phyloP scores from a whole-genome alignment of 1,140 invertebrate genomes.

The Meteorus sp. region DNA sequence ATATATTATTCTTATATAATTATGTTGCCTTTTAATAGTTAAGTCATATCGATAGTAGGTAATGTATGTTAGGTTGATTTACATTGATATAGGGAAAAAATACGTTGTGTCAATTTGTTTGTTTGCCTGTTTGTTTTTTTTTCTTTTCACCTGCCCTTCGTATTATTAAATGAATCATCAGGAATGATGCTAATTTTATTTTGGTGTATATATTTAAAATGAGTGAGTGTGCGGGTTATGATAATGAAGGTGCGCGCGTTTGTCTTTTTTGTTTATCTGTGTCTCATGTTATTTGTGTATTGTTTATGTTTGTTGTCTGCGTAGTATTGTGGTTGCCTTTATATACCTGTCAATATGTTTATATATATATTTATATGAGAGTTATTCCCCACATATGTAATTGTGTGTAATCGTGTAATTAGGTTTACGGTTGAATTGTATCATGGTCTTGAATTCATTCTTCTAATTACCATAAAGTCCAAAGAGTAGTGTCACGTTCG shows the following conservation, averaged over 20 bases:
- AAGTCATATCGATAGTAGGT: slow-evolving; percentile 59
- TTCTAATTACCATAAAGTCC: slow-evolving; percentile 36
- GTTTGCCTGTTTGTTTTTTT: slow-evolving; percentile 31
- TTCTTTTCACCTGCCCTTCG: slow-evolving; percentile 38
- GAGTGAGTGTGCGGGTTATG: slow-evolving; percentile 31
- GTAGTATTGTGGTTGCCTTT: slow-evolving; percentile 14
- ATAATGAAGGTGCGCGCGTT: slow-evolving; percentile 28
- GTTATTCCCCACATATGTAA: slow-evolving; percentile 22
- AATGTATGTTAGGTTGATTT: slow-evolving; percentile 57
- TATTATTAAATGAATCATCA: slow-evolving; percentile 27
- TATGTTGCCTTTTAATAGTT: slow-evolving; percentile 56
- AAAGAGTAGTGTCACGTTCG: slow-evolving; percentile 37
- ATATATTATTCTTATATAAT: slow-evolving; percentile 56
- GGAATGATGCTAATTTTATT: slow-evolving; percentile 18
- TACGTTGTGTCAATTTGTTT: slow-evolving; percentile 43
- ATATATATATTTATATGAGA: background rate
- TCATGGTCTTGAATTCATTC: slow-evolving; percentile 21
- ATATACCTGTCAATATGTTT: slow-evolving; percentile 11
- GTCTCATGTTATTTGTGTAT: slow-evolving; percentile 6
- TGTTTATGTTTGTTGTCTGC: slow-evolving; percentile 22
- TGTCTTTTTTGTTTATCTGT: slow-evolving; percentile 20
- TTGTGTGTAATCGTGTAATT: slow-evolving; percentile 26
- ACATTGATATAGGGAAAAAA: slow-evolving; percentile 58
- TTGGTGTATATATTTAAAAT: slow-evolving; percentile 24
- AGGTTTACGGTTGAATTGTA: slow-evolving; percentile 17